These are phyloP conservation scores for Hydrolagus colliei DNA, from an alignment of 2,797 vertebrate species.

Conservation along the genomic window DNA sequence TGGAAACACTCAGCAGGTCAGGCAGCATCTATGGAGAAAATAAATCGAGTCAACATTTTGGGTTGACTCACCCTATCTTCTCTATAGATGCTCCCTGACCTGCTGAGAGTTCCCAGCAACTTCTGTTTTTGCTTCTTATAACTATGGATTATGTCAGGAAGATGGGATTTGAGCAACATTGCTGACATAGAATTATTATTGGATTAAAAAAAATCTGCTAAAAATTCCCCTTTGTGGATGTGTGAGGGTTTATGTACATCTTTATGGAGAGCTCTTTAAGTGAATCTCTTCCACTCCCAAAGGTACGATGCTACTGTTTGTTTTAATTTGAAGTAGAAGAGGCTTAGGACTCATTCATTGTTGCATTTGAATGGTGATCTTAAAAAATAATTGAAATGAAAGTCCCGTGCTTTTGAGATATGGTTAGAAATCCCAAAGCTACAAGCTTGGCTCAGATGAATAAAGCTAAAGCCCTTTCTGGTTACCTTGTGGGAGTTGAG, in stretches of 20 bases:
- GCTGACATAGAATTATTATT: not conserved
- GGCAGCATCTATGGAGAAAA: no score
- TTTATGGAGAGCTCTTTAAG: not conserved
- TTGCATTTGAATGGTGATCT: not conserved
- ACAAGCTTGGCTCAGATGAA: not conserved
- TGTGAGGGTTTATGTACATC: not conserved
- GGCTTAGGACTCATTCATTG: not conserved
- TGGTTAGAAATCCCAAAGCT: not conserved
- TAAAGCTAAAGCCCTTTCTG: not conserved
- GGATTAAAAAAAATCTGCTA: no score
- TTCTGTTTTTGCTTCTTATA: not conserved
- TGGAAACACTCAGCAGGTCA: no score
- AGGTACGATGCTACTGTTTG: not conserved
- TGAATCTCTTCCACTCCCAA: no score
- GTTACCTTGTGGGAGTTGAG: not conserved
- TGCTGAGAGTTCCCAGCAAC: no score
- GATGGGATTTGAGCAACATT: not conserved
- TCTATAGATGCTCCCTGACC: no score
- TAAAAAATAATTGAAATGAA: not conserved
- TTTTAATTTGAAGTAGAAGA: not conserved
- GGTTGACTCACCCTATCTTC: no score
- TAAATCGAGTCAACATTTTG: no score
- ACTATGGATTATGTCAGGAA: not conserved
- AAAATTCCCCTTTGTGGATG: not conserved
- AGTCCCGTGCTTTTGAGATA: not conserved